Evolutionary conservation across 37 sponge, comb jelly and placozoan species (phyloP), one percentile per base, ranked within the genome.

Genomic region (Beroe ovata): DNA sequence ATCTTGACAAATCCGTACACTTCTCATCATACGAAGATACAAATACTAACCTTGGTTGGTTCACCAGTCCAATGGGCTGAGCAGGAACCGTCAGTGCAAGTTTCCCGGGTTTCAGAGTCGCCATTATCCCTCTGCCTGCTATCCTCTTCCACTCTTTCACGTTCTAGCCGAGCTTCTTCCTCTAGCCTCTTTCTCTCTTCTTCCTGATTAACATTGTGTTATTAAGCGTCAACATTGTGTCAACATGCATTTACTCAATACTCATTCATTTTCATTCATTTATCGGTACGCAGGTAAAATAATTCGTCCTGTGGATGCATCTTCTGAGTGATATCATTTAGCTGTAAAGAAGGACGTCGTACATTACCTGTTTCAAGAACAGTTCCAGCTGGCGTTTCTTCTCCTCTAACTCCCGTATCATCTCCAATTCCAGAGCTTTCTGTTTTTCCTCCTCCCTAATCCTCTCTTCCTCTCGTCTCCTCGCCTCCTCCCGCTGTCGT

Each of bases 341-440:
- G n/a, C n/a, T n/a, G n/a, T n/a, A n/a, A n/a, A n/a, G n/a, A n/a
- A n/a, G n/a, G n/a, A n/a, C n/a, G n/a, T n/a, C n/a, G n/a, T n/a
- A n/a, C n/a, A n/a, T 47, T 11, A 47, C 54, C 54, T 47, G 54
- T 47, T 47, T 47, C 11, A 47, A 11, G 54, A 47, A 47, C 16
- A 66, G 69, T 30, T 66, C 69, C 36, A 66, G 69, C 69, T 66
- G 69, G 2, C 30, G 19, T 36, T 42, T 77, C 47, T 77, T 19
- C 84, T 21, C 33, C 47, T 77, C 84, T 29, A 39, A 23, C 84
- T 77, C 39, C 28, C 38, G 2, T 0, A 42, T 42, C 84, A 21
- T 77, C 84, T 77, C 84, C 28, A 39, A 4, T 25, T 77, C 84
- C 33, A 39, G 42, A 30, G 42, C 84, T 39, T 35, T 77, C 54